Base-by-base conservation (phyloP, 1,140 invertebrate genomes). In the Spodoptera frugiperda region DNA sequence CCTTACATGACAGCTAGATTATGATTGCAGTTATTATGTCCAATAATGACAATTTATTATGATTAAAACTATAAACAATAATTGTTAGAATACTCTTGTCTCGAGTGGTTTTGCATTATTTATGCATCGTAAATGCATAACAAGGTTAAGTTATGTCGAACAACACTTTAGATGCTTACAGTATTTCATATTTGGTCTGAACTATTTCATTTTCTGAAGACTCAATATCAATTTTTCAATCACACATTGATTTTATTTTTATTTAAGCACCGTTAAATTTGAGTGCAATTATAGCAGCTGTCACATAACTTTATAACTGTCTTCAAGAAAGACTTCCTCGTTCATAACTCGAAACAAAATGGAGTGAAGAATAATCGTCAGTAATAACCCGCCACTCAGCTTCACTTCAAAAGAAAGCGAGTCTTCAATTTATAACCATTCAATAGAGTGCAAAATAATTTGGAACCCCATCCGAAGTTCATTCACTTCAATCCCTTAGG, bases 401-500 rank as follows among this genome's bases (percentile, higher is more conserved):
- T 75, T 39, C 51, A 78, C 77, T 78, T 86, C 80, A 83, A 86
- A 85, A 83, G 80, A 84, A 84, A 84, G 78, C 70, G 78, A 80
- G 54, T 59, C 77, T 57, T 76, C 65, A 78, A 65, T 48, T 65
- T 54, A 55, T 65, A 49, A 68, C 51, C 51, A 48, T 55, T 46
- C 61, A 55, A 57, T 25, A 70, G 46, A 68, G n/a, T 63, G 25
- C 59, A 75, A 48, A 65, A 65, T 15, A 12, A 53, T 49, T 44
- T 75, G 19, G 15, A 54, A 70, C 67, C 21, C 33, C 72, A 53
- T 1, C 73, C 72, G 80, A 74, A 79, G 90, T 89, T 87, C 89
- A 82, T 90, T 91, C 88, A 89, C 87, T 78, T 61, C 76, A 61
- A 78, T 57, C 72, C 89, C 84, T 77, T 53, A 77, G 88, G 89